Evolutionary conservation across 2,113 vertebrate genomes (phyloP).

Genomic region (Perca fluviatilis): DNA sequence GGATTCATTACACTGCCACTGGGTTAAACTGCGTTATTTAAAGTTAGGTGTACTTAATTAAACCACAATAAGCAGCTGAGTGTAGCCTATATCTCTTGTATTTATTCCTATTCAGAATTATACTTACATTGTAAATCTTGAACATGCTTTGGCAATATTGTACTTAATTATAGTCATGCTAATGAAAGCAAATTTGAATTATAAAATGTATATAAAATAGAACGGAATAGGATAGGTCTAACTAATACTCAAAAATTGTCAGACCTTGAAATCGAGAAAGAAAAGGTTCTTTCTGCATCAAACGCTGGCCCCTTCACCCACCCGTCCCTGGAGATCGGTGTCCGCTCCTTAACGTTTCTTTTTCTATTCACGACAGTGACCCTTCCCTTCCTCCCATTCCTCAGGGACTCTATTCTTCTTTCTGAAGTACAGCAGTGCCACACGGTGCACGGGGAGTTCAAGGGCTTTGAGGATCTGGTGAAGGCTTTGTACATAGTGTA

Average conservation of each 20-base stretch:
- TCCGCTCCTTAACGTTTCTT: constrained; percentile 27
- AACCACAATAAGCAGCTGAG: neutral
- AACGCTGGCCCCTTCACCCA: neutral
- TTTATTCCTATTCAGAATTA: neutral
- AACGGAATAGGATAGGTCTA: neutral
- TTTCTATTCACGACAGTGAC: constrained; percentile 41
- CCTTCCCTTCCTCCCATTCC: constrained; percentile 52
- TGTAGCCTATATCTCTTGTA: neutral
- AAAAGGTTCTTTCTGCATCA: constrained; percentile 1
- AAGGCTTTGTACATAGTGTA: neutral
- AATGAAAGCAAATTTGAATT: neutral
- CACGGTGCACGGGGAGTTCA: neutral
- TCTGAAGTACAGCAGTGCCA: constrained; percentile 33
- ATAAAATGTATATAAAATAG: neutral
- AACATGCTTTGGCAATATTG: neutral
- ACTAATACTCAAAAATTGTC: neutral
- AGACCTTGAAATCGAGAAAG: constrained; percentile 15
- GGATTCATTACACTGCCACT: neutral
- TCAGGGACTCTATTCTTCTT: constrained; percentile 45
- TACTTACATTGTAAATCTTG: neutral
- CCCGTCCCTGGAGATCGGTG: neutral
- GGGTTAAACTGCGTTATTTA: neutral
- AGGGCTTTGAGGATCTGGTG: constrained; percentile 9
- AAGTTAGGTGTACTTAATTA: neutral
- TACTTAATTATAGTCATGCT: neutral